These are phyloP conservation scores for Cyrtorhinus lividipennis DNA, from an alignment of 1,140 invertebrate genomes.

Conservation along the genomic window DNA sequence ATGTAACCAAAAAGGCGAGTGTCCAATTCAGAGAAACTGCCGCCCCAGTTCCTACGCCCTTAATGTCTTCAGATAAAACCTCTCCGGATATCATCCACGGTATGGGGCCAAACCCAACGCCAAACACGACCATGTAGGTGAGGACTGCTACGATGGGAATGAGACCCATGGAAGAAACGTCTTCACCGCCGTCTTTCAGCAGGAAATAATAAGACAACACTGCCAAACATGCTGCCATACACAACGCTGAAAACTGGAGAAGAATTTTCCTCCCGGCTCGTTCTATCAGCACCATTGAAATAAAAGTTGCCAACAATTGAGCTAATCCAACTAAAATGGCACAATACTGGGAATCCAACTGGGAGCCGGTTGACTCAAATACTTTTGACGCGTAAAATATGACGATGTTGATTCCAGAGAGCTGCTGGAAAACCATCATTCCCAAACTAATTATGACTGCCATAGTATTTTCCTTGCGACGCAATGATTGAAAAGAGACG, in stretches of 20 bases:
- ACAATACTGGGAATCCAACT: not conserved
- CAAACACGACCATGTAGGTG: constrained; percentile 37
- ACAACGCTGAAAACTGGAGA: constrained; percentile 34
- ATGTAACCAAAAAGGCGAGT: constrained; percentile 68
- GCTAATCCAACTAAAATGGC: not conserved
- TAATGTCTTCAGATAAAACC: constrained; percentile 57
- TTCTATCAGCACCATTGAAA: constrained; percentile 34
- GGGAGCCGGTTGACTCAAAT: not conserved
- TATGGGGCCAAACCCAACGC: constrained; percentile 53
- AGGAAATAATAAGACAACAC: constrained; percentile 27
- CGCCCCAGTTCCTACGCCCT: constrained; percentile 57
- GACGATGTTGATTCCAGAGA: constrained; percentile 71
- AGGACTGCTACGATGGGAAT: constrained; percentile 46
- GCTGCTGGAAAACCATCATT: constrained; percentile 71
- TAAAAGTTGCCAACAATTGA: constrained; percentile 30
- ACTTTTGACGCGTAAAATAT: constrained; percentile 52
- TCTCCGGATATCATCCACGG: constrained; percentile 74
- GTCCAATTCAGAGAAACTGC: constrained; percentile 68
- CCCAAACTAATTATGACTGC: constrained; percentile 54
- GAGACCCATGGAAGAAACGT: constrained; percentile 39
- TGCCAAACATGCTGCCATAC: constrained; percentile 33
- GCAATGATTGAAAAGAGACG: constrained; percentile 40
- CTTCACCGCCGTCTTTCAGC: constrained; percentile 18
- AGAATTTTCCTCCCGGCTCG: constrained; percentile 36
- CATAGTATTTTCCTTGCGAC: constrained; percentile 41